A percentile compares a stretch with the other conserved stretches of the same genome.
These are phyloP conservation scores for Porites divaricata DNA, from an alignment of 92 coral and sea anemone species.

Conservation along the genomic window DNA sequence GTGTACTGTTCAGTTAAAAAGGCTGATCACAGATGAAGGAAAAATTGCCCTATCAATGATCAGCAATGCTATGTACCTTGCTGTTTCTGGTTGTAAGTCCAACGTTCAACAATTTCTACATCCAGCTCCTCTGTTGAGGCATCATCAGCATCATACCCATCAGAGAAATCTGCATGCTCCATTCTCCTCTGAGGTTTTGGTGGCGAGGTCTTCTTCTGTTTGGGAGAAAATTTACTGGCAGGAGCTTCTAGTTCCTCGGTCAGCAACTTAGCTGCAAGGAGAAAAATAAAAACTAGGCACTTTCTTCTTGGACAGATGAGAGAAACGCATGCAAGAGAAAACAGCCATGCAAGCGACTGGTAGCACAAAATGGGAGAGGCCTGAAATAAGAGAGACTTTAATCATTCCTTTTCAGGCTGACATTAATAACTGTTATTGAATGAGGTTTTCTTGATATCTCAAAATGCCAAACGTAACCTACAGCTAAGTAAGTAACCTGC, in stretches of 20 bases:
- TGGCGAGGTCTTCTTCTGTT: conserved; percentile 1
- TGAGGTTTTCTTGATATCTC: no score
- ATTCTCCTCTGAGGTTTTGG: neutral
- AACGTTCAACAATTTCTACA: conserved; percentile 1
- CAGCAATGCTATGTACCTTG: conserved; percentile 1
- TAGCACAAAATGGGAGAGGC: no score
- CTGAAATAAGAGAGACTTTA: no score
- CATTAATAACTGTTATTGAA: no score
- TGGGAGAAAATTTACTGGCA: conserved; percentile 4
- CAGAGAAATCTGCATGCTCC: conserved; percentile 21
- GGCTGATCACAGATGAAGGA: neutral
- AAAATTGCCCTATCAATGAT: neutral
- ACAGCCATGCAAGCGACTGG: neutral
- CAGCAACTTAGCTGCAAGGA: conserved; percentile 21
- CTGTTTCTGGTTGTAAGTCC: neutral
- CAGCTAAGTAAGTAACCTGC: no score
- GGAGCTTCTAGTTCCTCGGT: conserved; percentile 17
- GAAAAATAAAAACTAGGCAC: neutral
- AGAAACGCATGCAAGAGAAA: neutral
- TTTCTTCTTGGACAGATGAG: neutral
- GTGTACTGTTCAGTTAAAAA: neutral
- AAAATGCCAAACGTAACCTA: no score
- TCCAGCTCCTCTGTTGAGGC: conserved; percentile 22
- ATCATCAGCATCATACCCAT: conserved; percentile 16
- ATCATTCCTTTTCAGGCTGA: no score